A percentile compares a stretch with the other conserved stretches of the same genome.
These are phyloP conservation scores for Dromas ardeola DNA, from an alignment of 2,113 vertebrate genomes.

Conservation along the genomic window DNA sequence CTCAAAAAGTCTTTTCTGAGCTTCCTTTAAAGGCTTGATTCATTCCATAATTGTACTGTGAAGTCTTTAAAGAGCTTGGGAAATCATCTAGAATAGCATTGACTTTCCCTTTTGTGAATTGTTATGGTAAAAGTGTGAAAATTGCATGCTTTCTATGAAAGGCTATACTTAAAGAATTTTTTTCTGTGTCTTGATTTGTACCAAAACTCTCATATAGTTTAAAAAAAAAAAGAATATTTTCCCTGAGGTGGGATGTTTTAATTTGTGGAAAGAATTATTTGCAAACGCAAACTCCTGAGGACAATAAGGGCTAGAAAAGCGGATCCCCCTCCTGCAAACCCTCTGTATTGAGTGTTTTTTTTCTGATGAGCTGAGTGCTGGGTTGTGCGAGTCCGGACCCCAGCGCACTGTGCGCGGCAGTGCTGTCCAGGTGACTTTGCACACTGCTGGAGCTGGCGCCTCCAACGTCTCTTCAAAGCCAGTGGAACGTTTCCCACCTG, in stretches of 20 bases:
- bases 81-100: not conserved
- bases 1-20: not conserved
- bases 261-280: not conserved
- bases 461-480: not conserved
- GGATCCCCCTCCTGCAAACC: not conserved
- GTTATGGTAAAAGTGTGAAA: not conserved
- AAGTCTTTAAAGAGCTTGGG: not conserved
- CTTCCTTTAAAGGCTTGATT: not conserved
- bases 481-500: not conserved
- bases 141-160: not conserved
- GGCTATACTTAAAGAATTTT: not conserved
- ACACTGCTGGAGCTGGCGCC: not conserved
- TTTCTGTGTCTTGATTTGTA: not conserved
- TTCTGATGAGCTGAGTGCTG: not conserved
- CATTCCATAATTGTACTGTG: not conserved
- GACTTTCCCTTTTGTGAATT: not conserved
- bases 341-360: not conserved
- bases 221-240: not conserved
- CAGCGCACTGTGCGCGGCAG: not conserved
- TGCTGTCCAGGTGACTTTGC: not conserved
- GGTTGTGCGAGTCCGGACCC: not conserved
- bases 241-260: not conserved
- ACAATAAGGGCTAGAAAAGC: not conserved
- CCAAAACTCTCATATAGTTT: not conserved
- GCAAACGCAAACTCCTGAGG: not conserved